A percentile compares a stretch with the other conserved stretches of the same genome.
Conservation (phyloP, 2,888 invertebrate genomes). For the Cheiracanthium punctorium region DNA sequence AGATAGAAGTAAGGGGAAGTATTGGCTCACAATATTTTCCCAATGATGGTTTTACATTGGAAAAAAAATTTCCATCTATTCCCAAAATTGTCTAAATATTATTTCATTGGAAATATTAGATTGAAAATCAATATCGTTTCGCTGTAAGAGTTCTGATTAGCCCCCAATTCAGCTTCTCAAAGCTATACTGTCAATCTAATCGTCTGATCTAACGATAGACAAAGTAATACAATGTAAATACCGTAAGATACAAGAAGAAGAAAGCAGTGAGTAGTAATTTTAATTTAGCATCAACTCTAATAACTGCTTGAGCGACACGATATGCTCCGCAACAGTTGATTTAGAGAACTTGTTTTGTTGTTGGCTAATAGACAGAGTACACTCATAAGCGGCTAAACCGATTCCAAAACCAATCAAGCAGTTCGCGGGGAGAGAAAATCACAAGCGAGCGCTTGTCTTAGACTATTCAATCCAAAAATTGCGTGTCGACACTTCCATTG, state of each 20-base stretch:
- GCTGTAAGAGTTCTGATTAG: too few relatives aligned
- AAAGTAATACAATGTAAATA: background rate
- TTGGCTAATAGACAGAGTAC: slow-evolving; percentile 18
- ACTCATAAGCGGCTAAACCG: background rate
- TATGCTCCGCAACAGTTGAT: background rate
- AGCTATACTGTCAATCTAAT: too few relatives aligned
- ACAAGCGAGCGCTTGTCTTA: slow-evolving; percentile 32
- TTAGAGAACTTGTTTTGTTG: slow-evolving; percentile 30
- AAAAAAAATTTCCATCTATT: too few relatives aligned
- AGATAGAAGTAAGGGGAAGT: too few relatives aligned
- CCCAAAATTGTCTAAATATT: too few relatives aligned
- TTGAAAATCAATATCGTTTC: too few relatives aligned
- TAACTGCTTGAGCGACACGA: background rate
- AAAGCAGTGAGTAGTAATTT: background rate
- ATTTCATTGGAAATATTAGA: too few relatives aligned
- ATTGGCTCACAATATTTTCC: too few relatives aligned
- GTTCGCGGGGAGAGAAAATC: slow-evolving; percentile 8
- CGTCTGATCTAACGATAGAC: too few relatives aligned
- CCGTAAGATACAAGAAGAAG: background rate
- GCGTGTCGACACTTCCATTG: slow-evolving; percentile 56
- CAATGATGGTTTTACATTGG: too few relatives aligned
- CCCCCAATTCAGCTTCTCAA: too few relatives aligned
- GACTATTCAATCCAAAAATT: slow-evolving; percentile 38
- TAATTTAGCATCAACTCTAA: background rate
- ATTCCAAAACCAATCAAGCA: slow-evolving; percentile 14